A percentile compares a stretch with the other conserved stretches of the same genome.
Evolutionary conservation across 1,140 invertebrate species (phyloP).

Genomic region (Hyposmocoma kahamanoa): DNA sequence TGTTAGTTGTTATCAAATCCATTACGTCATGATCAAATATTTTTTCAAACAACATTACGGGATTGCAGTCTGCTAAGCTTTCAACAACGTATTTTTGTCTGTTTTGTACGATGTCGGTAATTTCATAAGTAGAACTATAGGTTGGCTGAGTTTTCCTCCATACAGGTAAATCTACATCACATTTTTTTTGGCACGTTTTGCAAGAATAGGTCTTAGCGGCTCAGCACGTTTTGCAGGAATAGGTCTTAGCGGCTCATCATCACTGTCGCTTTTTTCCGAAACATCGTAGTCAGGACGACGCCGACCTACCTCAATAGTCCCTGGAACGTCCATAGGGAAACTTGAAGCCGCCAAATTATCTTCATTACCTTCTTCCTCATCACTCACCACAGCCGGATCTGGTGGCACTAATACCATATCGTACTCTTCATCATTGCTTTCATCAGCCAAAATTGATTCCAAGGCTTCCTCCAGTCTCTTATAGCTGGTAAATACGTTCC

Average conservation of each 20-base stretch:
- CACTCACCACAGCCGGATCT: slow-evolving; percentile 24
- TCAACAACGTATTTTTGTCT: slow-evolving; percentile 2
- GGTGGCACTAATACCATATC: slow-evolving; percentile 26
- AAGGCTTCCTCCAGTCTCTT: slow-evolving; percentile 23
- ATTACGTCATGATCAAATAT: slow-evolving; percentile 28
- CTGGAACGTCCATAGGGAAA: slow-evolving; percentile 23
- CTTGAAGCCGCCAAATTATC: slow-evolving; percentile 20
- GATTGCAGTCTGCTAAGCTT: slow-evolving; percentile 14
- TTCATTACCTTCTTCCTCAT: slow-evolving; percentile 30
- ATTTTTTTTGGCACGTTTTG: slow-evolving; percentile 24
- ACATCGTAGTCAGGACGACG: slow-evolving; percentile 18
- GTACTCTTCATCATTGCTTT: slow-evolving; percentile 26
- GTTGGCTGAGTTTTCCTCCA: slow-evolving; percentile 26
- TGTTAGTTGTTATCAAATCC: slow-evolving; percentile 23
- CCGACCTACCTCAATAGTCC: slow-evolving; percentile 25
- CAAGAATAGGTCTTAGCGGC: slow-evolving; percentile 17
- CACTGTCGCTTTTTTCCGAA: slow-evolving; percentile 22
- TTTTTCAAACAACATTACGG: slow-evolving; percentile 30
- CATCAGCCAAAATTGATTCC: slow-evolving; percentile 23
- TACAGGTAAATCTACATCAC: slow-evolving; percentile 16
- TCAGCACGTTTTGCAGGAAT: slow-evolving; percentile 24
- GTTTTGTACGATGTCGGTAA: slow-evolving; percentile 4
- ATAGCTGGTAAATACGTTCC: slow-evolving; percentile 18
- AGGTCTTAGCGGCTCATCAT: slow-evolving; percentile 23
- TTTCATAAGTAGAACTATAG: slow-evolving; percentile 9